Percentiles rank a stretch among this genome's conserved stretches.
phyloP scores from a whole-genome alignment of 2,888 invertebrate genomes.

The Trilocha varians region DNA sequence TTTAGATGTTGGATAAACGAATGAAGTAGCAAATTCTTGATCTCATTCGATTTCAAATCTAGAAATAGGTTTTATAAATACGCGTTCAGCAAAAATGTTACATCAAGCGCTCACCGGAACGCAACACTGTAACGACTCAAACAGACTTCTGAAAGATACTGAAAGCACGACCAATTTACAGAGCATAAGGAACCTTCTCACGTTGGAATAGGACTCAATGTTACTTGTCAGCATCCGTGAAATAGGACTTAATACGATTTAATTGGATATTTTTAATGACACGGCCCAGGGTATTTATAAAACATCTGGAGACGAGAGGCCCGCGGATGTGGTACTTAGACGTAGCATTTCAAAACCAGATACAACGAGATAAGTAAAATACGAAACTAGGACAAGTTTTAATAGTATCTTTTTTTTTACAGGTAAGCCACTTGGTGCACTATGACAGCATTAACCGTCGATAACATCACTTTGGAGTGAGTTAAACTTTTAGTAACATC shows the following conservation, averaged over 20 bases:
- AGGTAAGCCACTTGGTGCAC: background rate
- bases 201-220: conserved; percentile 24
- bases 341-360: conserved; percentile 1
- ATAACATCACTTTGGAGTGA: background rate
- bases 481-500: too few species aligned
- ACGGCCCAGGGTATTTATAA: conserved; percentile 49
- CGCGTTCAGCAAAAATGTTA: conserved; percentile 26
- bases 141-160: conserved; percentile 33
- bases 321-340: conserved; percentile 28
- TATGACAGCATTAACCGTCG: background rate
- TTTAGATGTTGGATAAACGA: background rate
- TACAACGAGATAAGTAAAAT: background rate
- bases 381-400: background rate
- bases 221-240: conserved; percentile 17
- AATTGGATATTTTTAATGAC: conserved; percentile 51
- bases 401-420: background rate
- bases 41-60: conserved; percentile 1
- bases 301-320: conserved; percentile 38
- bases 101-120: conserved; percentile 40
- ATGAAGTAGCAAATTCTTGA: background rate
- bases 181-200: conserved; percentile 10
- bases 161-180: conserved; percentile 7
- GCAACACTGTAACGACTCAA: conserved; percentile 40
- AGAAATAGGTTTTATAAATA: conserved; percentile 17
- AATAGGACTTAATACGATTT: conserved; percentile 40